phyloP scores from a whole-genome alignment of 2,888 invertebrate species.

The Ceriagrion tenellum region DNA sequence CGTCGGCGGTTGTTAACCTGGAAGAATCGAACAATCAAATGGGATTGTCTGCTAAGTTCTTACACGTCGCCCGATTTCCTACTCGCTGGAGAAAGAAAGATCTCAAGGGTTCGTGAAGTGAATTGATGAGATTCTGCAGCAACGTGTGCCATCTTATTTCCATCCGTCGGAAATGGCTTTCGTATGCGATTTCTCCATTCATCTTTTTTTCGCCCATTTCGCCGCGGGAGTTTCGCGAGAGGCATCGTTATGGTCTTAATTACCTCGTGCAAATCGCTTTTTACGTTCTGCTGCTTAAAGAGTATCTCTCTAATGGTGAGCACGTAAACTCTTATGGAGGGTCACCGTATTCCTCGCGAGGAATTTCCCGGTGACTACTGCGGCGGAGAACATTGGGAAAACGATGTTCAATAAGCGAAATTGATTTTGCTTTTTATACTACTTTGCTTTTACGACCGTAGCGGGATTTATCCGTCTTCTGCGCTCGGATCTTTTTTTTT shows the following conservation, averaged over 20 bases:
- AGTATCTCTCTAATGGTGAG: background rate
- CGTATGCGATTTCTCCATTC: background rate
- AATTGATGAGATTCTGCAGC: background rate
- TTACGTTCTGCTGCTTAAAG: background rate
- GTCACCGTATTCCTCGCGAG: background rate
- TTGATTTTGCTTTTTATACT: background rate
- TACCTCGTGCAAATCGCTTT: background rate
- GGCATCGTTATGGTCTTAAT: background rate
- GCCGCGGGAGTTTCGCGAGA: background rate
- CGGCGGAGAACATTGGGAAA: background rate
- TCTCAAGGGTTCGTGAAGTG: conserved; percentile 1
- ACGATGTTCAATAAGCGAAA: conserved; percentile 22
- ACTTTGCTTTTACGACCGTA: background rate
- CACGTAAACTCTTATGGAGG: background rate
- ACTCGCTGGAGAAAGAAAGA: background rate
- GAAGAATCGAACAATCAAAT: background rate
- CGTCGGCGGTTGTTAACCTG: background rate
- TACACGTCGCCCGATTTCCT: background rate
- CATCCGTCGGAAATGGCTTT: background rate
- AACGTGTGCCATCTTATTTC: background rate
- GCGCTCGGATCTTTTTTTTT: background rate
- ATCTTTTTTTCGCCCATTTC: background rate
- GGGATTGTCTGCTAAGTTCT: background rate
- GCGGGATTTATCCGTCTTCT: background rate
- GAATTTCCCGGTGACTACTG: background rate